A percentile compares a stretch with the other conserved stretches of the same genome.
Conservation (phyloP, 92 coral and sea anemone genomes). For the Bergia puertoricense region DNA sequence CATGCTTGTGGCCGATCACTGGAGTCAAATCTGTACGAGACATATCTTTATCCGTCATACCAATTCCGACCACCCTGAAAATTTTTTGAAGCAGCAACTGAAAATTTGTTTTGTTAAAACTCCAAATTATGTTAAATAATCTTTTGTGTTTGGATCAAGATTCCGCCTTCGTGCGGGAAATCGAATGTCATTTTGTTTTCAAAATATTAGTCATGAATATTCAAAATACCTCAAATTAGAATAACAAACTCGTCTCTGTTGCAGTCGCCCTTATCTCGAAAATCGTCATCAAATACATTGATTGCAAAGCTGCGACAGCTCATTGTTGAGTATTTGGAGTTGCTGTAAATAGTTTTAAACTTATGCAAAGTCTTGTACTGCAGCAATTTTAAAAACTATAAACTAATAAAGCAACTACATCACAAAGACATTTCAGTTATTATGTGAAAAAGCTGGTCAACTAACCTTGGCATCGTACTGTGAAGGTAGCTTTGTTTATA, state of each 20-base stretch:
- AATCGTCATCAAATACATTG: neutral
- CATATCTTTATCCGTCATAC: no score
- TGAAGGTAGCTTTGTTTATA: neutral
- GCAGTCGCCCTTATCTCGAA: neutral
- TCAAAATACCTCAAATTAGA: neutral
- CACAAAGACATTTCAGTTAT: neutral
- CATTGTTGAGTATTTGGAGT: neutral
- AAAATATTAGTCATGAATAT: constrained; percentile 1
- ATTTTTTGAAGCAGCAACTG: no score
- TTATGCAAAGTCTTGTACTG: neutral
- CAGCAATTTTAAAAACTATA: no score
- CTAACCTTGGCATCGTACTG: neutral
- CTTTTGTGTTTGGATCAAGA: no score
- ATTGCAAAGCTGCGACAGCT: neutral
- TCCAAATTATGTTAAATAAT: no score
- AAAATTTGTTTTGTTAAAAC: no score
- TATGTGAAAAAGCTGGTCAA: neutral
- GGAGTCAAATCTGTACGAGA: no score
- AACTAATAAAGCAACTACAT: no score
- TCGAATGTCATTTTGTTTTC: neutral
- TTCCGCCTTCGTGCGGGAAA: no score
- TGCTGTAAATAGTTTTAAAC: neutral
- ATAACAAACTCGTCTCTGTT: neutral
- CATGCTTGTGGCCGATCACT: no score
- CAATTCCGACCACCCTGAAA: no score